phyloP scores from a whole-genome alignment of 2,113 vertebrate species.

The Thamnophis sirtalis region DNA sequence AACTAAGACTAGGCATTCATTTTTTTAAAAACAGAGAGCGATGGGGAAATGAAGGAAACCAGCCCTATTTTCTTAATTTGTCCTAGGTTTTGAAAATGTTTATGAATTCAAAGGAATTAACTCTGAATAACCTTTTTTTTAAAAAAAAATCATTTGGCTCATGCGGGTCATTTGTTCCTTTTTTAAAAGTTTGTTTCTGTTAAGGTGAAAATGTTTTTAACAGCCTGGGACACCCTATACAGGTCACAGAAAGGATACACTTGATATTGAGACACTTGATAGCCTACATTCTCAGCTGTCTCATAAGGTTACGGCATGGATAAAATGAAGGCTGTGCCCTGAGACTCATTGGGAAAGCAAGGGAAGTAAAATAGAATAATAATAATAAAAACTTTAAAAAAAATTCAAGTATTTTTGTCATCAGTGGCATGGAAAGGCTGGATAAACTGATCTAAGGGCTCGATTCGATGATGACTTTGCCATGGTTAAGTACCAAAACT shows the following conservation, averaged over 20 bases:
- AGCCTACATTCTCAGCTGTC: neutral
- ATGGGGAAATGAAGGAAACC: neutral
- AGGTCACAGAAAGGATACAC: neutral
- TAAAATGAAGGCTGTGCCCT: neutral
- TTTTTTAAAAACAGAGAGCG: neutral
- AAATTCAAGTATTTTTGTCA: neutral
- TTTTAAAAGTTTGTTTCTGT: neutral
- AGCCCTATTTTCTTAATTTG: neutral
- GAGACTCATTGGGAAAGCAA: neutral
- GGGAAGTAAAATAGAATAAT: fast-evolving
- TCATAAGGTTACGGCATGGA: neutral
- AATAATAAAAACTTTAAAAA: neutral
- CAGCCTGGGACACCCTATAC: neutral
- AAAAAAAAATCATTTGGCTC: neutral
- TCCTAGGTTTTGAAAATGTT: neutral
- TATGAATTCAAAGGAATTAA: neutral
- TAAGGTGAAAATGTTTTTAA: neutral
- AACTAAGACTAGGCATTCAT: neutral
- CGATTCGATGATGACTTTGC: neutral
- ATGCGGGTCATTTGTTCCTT: neutral
- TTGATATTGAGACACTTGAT: neutral
- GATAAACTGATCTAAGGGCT: neutral
- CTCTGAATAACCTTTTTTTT: neutral
- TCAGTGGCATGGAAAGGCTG: neutral
- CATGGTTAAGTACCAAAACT: conserved; percentile 25